Base-by-base conservation (phyloP, 2,888 invertebrate genomes). In the Drosophila multiciliata region DNA sequence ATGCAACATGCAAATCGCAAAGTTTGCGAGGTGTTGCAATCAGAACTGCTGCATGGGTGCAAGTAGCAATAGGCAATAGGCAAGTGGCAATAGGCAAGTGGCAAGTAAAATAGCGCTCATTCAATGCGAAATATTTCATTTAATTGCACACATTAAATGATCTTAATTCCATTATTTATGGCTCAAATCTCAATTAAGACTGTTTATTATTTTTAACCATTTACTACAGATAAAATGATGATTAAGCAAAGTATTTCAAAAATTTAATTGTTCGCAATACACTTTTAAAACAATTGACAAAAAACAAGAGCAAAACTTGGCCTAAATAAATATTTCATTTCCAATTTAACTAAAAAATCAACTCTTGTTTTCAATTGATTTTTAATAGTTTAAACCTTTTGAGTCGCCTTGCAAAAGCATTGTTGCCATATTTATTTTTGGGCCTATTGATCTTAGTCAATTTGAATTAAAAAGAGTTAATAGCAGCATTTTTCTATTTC, bases 11-110 rank as follows among this genome's bases (percentile, higher is more conserved):
- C 61, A 68, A 70, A 67, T 61, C 49, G 50, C 50, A 6, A 35
- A 17, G 55, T 45, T 61, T 68, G 48, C 60, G 36, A 77, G 68
- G 78, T 78, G 77, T 78, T 69, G 77, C 73, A 78, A 78, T 73
- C 69, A 77, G 78, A 73, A 69, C 77, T 63, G 76, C 75, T 48
- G 48, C 35, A 52, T 36, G 58, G 42, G 11, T n/a, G n/a, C 66
- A 54, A 50, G 42, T 54, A 53, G 63, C 68, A 58, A 29, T 50
- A 54, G 53, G 63, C 68, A 58, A 29, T 50, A 54, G 53, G 53
- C 9, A 35, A 11, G 35, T 9, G 35, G 35, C 35, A 26, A 26
- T 3, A 9, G 35, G 35, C 40, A 35, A 45, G 45, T 26, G 23
- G 35, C 53, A 4, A 15, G 26, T 20, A 12, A 26, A 26, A 29